phyloP scores from a whole-genome alignment of 2,113 vertebrate genomes.

The Alexandromys fortis region DNA sequence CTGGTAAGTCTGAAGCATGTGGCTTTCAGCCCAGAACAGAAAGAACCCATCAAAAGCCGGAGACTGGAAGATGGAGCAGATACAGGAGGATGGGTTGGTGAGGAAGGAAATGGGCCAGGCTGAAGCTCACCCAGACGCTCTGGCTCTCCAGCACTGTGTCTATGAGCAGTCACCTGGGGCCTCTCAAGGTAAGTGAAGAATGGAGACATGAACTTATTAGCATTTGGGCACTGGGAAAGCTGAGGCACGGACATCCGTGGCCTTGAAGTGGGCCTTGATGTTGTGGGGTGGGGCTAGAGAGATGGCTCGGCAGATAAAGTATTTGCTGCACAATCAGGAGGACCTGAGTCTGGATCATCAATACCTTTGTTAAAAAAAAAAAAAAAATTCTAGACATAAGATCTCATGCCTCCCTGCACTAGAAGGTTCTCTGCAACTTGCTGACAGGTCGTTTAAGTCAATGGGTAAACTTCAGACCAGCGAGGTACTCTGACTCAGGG shows the following conservation, averaged over 20 bases:
- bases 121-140: not conserved
- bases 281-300: not conserved
- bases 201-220: not conserved
- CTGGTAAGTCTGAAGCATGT: conserved; percentile 50
- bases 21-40: conserved; percentile 3
- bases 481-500: not conserved
- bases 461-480: not conserved
- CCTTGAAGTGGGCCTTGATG: too few relatives aligned
- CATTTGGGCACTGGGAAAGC: not conserved
- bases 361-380: not conserved
- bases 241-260: not conserved
- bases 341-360: not conserved
- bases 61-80: conserved; percentile 16
- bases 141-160: accelerated
- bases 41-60: not conserved
- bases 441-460: not conserved
- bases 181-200: not conserved
- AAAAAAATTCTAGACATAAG: not conserved
- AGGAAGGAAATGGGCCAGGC: not conserved
- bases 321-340: too few relatives aligned
- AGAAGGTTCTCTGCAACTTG: not conserved
- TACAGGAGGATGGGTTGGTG: not conserved
- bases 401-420: not conserved
- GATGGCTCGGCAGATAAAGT: not conserved
- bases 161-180: accelerated